phyloP scores from a whole-genome alignment of 2,888 invertebrate genomes.

The Ephialtes manifestator region DNA sequence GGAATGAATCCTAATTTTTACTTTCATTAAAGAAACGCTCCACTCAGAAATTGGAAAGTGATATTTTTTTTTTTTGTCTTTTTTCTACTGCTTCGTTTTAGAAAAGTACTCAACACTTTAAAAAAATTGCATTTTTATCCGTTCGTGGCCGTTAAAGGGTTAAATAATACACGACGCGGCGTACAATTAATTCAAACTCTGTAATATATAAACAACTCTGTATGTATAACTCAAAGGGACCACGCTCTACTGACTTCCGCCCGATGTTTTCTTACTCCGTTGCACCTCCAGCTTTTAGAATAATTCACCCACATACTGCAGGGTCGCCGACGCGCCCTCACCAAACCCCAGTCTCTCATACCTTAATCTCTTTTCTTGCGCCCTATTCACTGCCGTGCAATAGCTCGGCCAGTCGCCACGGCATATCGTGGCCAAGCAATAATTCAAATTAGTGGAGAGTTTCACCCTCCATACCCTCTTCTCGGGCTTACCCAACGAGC shows the following conservation, averaged over 20 bases:
- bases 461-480: conserved; percentile 43
- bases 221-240: conserved; percentile 43
- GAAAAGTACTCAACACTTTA: too few relatives aligned
- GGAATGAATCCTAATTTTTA: too few relatives aligned
- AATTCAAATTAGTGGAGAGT: conserved; percentile 72
- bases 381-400: conserved; percentile 55
- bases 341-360: conserved; percentile 54
- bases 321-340: conserved; percentile 20
- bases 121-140: too few relatives aligned
- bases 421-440: conserved; percentile 68
- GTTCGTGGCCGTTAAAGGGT: too few relatives aligned
- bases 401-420: conserved; percentile 62
- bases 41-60: too few relatives aligned
- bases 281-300: conserved; percentile 59
- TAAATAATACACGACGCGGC: neutral
- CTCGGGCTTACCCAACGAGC: conserved; percentile 38
- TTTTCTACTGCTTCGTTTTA: too few relatives aligned
- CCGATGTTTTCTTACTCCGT: conserved; percentile 64
- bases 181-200: neutral
- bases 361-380: conserved; percentile 73
- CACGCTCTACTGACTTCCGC: conserved; percentile 34
- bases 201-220: conserved; percentile 34
- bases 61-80: too few relatives aligned
- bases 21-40: too few relatives aligned
- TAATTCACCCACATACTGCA: conserved; percentile 63